Evolutionary conservation across 2,113 vertebrate species (phyloP).

Genomic region (Delphinus delphis): DNA sequence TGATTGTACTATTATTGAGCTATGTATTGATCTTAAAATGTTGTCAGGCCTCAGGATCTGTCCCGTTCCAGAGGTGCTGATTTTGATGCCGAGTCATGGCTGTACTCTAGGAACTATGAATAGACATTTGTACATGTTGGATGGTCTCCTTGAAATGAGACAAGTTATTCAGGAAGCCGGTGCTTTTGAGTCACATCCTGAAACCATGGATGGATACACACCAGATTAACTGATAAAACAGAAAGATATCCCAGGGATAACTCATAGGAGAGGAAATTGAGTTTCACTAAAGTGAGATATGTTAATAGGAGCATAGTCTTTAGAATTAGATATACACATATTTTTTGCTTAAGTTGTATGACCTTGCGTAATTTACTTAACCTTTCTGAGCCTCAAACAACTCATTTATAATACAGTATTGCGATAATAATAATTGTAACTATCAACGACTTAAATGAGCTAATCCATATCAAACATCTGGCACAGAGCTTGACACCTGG

Average conservation of each 20-base stretch:
- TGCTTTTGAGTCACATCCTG: slow-evolving; percentile 54
- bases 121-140: neutral
- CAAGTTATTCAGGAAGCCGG: neutral
- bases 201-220: neutral
- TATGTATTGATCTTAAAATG: neutral
- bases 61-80: neutral
- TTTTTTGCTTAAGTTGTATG: slow-evolving; percentile 33
- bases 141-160: neutral
- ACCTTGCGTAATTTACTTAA: neutral
- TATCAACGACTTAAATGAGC: neutral
- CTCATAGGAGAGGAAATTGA: neutral
- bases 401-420: slow-evolving; percentile 11
- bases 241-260: neutral
- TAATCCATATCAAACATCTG: slow-evolving; percentile 3
- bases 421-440: neutral
- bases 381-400: neutral
- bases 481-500: neutral
- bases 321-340: neutral
- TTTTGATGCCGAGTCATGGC: slow-evolving; percentile 31
- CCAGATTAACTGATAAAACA: slow-evolving; percentile 11
- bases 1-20: slow-evolving; percentile 14
- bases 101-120: slow-evolving; percentile 12
- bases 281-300: neutral
- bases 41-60: neutral
- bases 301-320: slow-evolving; percentile 14